Evolutionary conservation across 2,113 vertebrate species (phyloP).

Genomic region (Corydoras maculifer): DNA sequence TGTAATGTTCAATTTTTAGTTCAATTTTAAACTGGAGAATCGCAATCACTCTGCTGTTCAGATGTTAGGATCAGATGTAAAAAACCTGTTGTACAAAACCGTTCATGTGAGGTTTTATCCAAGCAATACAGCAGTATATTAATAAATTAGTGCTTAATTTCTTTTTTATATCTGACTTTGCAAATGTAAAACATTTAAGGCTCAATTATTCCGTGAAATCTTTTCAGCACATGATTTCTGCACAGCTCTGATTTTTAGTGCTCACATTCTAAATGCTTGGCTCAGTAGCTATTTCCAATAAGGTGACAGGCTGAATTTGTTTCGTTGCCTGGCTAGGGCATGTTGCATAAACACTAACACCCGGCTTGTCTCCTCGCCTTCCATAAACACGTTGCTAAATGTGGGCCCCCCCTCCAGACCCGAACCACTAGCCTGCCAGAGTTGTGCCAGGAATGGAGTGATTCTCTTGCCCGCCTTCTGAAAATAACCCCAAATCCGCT

Average conservation of each 20-base stretch:
- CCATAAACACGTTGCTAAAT: conserved; percentile 62
- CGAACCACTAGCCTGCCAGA: conserved; percentile 45
- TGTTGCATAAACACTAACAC: conserved; percentile 51
- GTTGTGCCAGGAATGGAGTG: conserved; percentile 43
- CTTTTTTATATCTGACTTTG: too few relatives aligned
- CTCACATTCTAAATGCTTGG: background rate
- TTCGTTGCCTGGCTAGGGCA: conserved; percentile 36
- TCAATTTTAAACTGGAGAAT: too few relatives aligned
- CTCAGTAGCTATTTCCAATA: conserved; percentile 37
- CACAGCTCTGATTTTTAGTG: background rate
- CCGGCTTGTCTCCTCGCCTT: conserved; percentile 50
- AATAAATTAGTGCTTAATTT: too few relatives aligned
- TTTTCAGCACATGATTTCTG: background rate
- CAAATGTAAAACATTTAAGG: too few relatives aligned
- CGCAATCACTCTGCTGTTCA: too few relatives aligned
- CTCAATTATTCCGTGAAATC: background rate
- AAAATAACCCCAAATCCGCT: conserved; percentile 18
- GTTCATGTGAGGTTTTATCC: too few relatives aligned
- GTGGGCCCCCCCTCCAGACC: conserved; percentile 43
- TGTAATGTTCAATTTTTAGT: too few relatives aligned
- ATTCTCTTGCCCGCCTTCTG: conserved; percentile 4
- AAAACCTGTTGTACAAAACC: too few relatives aligned
- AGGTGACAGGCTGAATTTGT: conserved; percentile 30
- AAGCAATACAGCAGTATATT: too few relatives aligned
- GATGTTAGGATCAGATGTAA: too few relatives aligned